phyloP scores from a whole-genome alignment of 2,113 vertebrate species.

The Cololabis saira region DNA sequence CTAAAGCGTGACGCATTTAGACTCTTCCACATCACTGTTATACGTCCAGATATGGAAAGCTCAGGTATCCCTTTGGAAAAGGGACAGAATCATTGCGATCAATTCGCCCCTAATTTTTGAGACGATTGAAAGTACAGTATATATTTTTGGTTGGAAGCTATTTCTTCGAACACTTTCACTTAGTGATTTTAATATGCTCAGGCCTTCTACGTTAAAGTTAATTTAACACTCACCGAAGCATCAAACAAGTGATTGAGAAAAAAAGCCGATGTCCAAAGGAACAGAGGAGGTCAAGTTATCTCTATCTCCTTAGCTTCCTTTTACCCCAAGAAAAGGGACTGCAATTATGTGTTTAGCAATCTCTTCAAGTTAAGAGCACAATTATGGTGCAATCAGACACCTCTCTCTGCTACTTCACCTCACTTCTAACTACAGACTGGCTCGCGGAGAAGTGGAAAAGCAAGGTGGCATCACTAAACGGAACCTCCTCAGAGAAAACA shows the following conservation, averaged over 20 bases:
- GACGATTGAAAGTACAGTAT: neutral
- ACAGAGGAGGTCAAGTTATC: constrained; percentile 48
- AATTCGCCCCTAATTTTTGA: neutral
- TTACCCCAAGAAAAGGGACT: constrained; percentile 56
- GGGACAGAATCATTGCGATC: no score
- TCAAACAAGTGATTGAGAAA: constrained; percentile 33
- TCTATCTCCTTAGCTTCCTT: constrained; percentile 68
- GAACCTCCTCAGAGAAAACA: constrained; percentile 16
- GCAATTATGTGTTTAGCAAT: constrained; percentile 68
- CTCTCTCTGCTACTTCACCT: constrained; percentile 18
- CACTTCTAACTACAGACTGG: constrained; percentile 18
- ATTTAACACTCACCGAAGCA: constrained; percentile 50
- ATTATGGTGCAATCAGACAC: constrained; percentile 51
- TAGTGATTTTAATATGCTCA: neutral
- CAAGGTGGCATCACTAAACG: constrained; percentile 35
- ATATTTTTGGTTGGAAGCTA: neutral
- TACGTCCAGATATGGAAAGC: no score
- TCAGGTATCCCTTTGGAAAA: no score
- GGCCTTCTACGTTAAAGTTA: constrained; percentile 22
- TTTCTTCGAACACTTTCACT: neutral
- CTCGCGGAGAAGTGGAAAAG: constrained; percentile 29
- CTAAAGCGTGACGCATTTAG: no score
- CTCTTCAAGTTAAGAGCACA: constrained; percentile 71
- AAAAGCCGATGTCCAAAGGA: constrained; percentile 36
- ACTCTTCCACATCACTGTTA: no score